A percentile compares a stretch with the other conserved stretches of the same genome.
These are phyloP conservation scores for Aramus guarauna DNA, from an alignment of 2,113 vertebrate genomes.

Conservation along the genomic window DNA sequence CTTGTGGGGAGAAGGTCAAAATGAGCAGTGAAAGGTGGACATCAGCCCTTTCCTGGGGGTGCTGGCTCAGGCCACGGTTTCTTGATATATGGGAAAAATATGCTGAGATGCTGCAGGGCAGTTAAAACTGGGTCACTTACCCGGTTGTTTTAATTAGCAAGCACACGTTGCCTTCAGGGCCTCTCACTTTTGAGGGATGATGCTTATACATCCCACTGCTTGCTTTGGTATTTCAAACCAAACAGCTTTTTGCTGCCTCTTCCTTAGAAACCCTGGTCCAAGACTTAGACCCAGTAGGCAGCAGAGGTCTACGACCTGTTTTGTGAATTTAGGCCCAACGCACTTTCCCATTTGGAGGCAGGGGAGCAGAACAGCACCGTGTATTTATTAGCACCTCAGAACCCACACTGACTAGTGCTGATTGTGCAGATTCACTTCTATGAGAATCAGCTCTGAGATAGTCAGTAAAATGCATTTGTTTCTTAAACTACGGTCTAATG, in stretches of 20 bases:
- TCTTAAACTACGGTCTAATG: background rate
- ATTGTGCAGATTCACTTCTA: background rate
- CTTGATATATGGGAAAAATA: background rate
- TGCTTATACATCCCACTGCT: background rate
- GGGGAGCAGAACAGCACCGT: background rate
- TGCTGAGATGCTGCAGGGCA: background rate
- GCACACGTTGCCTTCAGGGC: rapidly evolving
- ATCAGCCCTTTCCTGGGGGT: background rate
- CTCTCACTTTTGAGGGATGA: background rate
- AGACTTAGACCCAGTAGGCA: background rate
- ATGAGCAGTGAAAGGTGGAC: rapidly evolving
- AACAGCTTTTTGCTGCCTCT: background rate
- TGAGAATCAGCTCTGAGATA: background rate
- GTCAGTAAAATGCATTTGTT: background rate
- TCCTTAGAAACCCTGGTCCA: background rate
- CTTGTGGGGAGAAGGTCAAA: background rate
- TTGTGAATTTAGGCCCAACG: background rate
- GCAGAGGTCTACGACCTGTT: background rate
- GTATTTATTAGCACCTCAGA: background rate
- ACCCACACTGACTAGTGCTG: rapidly evolving
- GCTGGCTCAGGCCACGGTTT: background rate
- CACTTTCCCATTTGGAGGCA: rapidly evolving
- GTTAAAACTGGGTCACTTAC: background rate
- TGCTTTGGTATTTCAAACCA: background rate
- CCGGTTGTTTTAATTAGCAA: background rate